phyloP scores from a whole-genome alignment of 92 coral and sea anemone genomes.

The Pocillopora meandrina region DNA sequence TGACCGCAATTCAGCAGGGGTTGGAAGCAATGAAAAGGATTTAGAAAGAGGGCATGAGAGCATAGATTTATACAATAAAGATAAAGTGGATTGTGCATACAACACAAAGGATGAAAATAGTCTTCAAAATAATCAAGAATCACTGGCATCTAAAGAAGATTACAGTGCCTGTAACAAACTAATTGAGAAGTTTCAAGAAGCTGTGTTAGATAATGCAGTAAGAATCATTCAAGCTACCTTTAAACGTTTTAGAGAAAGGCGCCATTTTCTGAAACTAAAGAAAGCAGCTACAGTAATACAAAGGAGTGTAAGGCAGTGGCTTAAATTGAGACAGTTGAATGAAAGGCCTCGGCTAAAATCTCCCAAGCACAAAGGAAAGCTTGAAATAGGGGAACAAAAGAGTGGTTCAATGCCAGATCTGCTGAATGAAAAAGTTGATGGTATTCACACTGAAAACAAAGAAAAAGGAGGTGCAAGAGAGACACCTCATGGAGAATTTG shows the following conservation, averaged over 20 bases:
- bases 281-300: constrained; percentile 82
- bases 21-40: neutral
- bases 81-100: neutral
- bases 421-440: neutral
- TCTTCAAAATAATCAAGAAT: neutral
- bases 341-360: constrained; percentile 17
- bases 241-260: constrained; percentile 78
- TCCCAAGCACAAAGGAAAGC: neutral
- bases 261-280: constrained; percentile 70
- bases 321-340: constrained; percentile 42
- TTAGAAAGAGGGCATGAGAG: neutral
- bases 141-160: constrained; percentile 43
- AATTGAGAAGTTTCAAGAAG: constrained; percentile 88
- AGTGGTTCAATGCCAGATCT: neutral
- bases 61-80: neutral
- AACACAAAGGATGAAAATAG: neutral
- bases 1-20: neutral
- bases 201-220: constrained; percentile 87
- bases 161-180: constrained; percentile 85
- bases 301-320: constrained; percentile 78
- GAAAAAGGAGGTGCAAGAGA: neutral
- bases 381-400: neutral
- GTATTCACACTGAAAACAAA: neutral
- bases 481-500: neutral
- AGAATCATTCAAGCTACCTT: constrained; percentile 86